Evolutionary conservation across 2,888 invertebrate genomes (phyloP).

Genomic region (Hydrotaea cyrtoneurina): DNA sequence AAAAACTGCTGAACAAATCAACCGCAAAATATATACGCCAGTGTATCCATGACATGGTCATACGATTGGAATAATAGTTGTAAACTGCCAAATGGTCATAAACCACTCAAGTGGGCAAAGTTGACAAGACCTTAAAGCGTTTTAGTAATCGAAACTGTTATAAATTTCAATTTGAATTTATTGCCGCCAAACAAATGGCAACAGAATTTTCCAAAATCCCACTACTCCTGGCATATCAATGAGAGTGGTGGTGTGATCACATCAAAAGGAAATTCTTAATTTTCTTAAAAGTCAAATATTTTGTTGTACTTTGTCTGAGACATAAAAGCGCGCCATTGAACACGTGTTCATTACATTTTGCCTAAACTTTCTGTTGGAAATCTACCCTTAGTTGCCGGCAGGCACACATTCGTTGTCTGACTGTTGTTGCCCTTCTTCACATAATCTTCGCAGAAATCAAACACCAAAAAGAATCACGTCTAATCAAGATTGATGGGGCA

Average conservation of each 20-base stretch:
- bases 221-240: not conserved
- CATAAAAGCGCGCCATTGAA: not conserved
- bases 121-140: slow-evolving; percentile 61
- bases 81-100: slow-evolving; percentile 65
- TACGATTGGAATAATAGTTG: slow-evolving; percentile 57
- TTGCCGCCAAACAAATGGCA: slow-evolving; percentile 37
- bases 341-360: slow-evolving; percentile 49
- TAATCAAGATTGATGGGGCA: slow-evolving; percentile 81
- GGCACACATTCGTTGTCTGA: slow-evolving; percentile 12
- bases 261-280: slow-evolving; percentile 57
- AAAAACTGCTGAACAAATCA: not conserved
- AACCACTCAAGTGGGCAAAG: slow-evolving; percentile 65
- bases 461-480: slow-evolving; percentile 79
- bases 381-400: slow-evolving; percentile 43
- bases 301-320: slow-evolving; percentile 25
- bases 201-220: slow-evolving; percentile 39
- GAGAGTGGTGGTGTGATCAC: not conserved
- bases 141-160: slow-evolving; percentile 67
- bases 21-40: not conserved
- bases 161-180: slow-evolving; percentile 63
- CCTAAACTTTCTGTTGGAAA: not conserved
- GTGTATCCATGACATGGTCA: slow-evolving; percentile 16
- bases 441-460: slow-evolving; percentile 37
- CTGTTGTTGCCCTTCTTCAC: not conserved
- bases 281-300: slow-evolving; percentile 54